Evolutionary conservation across 1,140 invertebrate genomes (phyloP).

Genomic region (Drosophila pectinifera): DNA sequence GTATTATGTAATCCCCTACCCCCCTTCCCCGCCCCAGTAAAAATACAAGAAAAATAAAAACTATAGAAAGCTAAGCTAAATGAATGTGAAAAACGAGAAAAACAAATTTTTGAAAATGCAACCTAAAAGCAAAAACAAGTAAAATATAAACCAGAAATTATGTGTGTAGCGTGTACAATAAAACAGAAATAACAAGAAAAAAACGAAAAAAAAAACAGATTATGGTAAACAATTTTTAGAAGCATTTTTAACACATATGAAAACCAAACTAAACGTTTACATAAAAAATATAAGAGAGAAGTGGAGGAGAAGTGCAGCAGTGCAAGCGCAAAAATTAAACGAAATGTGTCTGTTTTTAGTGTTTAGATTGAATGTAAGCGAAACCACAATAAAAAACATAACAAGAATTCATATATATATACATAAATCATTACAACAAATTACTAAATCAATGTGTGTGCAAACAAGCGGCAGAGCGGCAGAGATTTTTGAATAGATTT

Average conservation of each 20-base stretch:
- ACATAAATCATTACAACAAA: constrained; percentile 40
- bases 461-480: constrained; percentile 22
- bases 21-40: constrained; percentile 9
- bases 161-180: constrained; percentile 76
- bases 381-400: constrained; percentile 55
- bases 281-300: constrained; percentile 21
- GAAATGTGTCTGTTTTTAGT: constrained; percentile 81
- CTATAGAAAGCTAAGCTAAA: constrained; percentile 52
- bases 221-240: constrained; percentile 80
- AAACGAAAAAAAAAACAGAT: constrained; percentile 33
- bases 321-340: constrained; percentile 48
- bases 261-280: constrained; percentile 59
- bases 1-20: constrained; percentile 74
- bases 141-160: constrained; percentile 48
- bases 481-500: constrained; percentile 31
- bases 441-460: constrained; percentile 42
- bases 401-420: constrained; percentile 24
- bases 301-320: constrained; percentile 2
- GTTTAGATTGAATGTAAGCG: constrained; percentile 68
- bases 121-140: constrained; percentile 53
- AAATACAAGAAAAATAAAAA: constrained; percentile 36
- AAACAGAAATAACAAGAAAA: constrained; percentile 47
- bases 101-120: constrained; percentile 65
- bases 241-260: constrained; percentile 78
- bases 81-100: constrained; percentile 42